phyloP scores from a whole-genome alignment of 1,140 invertebrate genomes.

The Halictus rubicundus region DNA sequence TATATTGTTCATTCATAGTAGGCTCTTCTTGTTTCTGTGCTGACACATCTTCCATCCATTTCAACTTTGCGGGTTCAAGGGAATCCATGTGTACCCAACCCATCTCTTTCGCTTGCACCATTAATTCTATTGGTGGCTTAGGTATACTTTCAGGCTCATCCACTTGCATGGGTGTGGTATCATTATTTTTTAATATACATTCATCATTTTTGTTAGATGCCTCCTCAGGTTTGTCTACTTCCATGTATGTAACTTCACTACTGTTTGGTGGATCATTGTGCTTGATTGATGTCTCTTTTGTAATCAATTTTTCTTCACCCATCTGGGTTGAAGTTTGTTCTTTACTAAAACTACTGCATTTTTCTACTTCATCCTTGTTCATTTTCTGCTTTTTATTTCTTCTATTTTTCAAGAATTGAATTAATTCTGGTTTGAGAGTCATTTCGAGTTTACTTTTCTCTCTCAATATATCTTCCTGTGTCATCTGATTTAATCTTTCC shows the following conservation, averaged over 20 bases:
- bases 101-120: conserved; percentile 83
- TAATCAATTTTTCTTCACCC: conserved; percentile 2
- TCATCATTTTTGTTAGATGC: conserved; percentile 19
- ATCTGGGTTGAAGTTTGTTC: conserved; percentile 12
- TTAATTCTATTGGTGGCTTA: conserved; percentile 82
- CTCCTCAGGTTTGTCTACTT: conserved; percentile 40
- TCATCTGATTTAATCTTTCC: conserved; percentile 85
- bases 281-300: conserved; percentile 22
- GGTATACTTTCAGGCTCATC: conserved; percentile 62
- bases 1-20: conserved; percentile 82
- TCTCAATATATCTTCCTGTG: conserved; percentile 86
- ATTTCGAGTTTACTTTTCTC: conserved; percentile 86
- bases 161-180: conserved; percentile 47
- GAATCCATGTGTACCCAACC: conserved; percentile 92
- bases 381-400: conserved; percentile 71
- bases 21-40: conserved; percentile 73
- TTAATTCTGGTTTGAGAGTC: conserved; percentile 84
- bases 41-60: conserved; percentile 89
- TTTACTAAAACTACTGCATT: not conserved
- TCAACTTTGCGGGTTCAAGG: conserved; percentile 90
- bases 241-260: conserved; percentile 43
- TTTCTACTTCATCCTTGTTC: conserved; percentile 10
- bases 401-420: conserved; percentile 85
- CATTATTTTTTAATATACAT: conserved; percentile 31
- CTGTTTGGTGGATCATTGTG: conserved; percentile 28